Conservation (phyloP, 2,797 vertebrate genomes). For the Gastrophryne carolinensis region DNA sequence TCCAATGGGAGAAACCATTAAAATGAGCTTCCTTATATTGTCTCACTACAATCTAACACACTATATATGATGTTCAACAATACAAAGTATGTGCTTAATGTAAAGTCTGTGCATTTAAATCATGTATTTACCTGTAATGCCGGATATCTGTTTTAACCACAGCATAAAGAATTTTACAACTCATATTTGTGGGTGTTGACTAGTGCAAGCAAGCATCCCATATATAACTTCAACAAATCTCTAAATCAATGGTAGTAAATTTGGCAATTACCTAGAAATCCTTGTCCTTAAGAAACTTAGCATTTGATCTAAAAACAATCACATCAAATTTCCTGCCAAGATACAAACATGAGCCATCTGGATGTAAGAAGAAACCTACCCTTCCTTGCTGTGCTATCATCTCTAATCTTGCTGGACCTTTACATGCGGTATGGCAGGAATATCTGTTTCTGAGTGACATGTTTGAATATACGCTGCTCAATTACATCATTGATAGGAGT, state of each 20-base stretch:
- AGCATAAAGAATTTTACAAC: too few species aligned
- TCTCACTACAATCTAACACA: too few species aligned
- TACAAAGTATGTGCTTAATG: too few species aligned
- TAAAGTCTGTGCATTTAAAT: too few species aligned
- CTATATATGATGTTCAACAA: too few species aligned
- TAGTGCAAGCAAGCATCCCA: conserved; percentile 1
- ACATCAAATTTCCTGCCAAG: conserved; percentile 69
- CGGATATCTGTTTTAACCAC: too few species aligned
- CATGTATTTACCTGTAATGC: too few species aligned
- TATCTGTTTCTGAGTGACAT: conserved; percentile 64
- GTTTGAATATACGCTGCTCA: conserved; percentile 61
- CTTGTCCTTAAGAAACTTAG: conserved; percentile 61
- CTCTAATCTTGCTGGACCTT: conserved; percentile 61
- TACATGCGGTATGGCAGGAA: conserved; percentile 57
- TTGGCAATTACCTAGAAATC: conserved; percentile 44
- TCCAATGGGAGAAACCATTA: too few species aligned
- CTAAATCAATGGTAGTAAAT: conserved; percentile 45
- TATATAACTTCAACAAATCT: conserved; percentile 26
- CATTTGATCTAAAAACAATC: conserved; percentile 70
- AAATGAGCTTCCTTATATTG: too few species aligned
- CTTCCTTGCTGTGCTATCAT: conserved; percentile 65
- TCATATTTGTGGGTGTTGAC: background rate
- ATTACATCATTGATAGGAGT: conserved; percentile 59
- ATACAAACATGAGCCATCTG: conserved; percentile 73
- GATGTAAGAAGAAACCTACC: conserved; percentile 67